Evolutionary conservation across 1,140 invertebrate genomes (phyloP).

Genomic region (Lepidurus packardi): DNA sequence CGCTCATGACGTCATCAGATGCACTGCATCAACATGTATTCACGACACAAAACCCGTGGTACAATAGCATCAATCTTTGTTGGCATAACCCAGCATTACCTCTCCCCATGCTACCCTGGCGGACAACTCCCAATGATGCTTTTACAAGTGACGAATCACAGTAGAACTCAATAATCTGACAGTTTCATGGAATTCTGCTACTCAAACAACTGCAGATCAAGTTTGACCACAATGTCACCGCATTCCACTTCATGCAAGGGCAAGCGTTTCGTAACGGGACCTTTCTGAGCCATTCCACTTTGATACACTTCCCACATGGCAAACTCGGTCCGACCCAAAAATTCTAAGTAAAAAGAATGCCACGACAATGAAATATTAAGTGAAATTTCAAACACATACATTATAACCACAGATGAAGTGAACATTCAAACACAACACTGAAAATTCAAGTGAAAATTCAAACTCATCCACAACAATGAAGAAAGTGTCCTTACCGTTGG

Average conservation of each 20-base stretch:
- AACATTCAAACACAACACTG: not conserved
- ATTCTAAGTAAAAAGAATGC: slow-evolving; percentile 51
- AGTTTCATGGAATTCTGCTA: slow-evolving; percentile 25
- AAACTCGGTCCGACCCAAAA: slow-evolving; percentile 68
- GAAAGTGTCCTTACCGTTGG: slow-evolving; percentile 58
- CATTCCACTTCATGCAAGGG: slow-evolving; percentile 63
- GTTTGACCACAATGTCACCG: slow-evolving; percentile 65
- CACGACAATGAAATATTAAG: not conserved
- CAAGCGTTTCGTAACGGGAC: slow-evolving; percentile 64
- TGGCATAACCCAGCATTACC: not conserved
- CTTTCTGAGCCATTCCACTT: slow-evolving; percentile 53
- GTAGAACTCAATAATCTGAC: not conserved
- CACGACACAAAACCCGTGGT: not conserved
- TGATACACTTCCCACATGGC: slow-evolving; percentile 60
- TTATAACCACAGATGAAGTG: not conserved
- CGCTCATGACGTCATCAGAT: not conserved
- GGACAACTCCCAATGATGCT: not conserved
- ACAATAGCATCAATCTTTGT: not conserved
- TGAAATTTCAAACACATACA: too few species aligned
- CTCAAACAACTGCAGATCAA: slow-evolving; percentile 66
- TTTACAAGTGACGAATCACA: slow-evolving; percentile 2
- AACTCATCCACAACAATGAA: not conserved
- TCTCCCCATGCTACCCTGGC: not conserved
- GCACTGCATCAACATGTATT: not conserved
- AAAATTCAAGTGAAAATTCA: not conserved